Percentiles rank a stretch among this genome's conserved stretches.
Evolutionary conservation across 2,888 invertebrate genomes (phyloP).

Genomic region (Orthonevra nobilis): DNA sequence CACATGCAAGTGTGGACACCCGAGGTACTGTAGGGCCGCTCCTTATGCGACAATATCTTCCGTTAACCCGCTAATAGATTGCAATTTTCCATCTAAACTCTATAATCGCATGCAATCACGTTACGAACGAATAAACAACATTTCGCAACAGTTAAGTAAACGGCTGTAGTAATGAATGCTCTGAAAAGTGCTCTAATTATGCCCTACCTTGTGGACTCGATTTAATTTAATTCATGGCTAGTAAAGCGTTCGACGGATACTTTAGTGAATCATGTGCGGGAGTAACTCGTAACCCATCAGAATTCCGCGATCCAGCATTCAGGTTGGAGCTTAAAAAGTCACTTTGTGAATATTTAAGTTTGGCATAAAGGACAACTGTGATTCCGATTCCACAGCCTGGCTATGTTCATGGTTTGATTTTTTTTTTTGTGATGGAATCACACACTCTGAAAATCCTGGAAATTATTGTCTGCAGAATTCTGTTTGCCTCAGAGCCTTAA

Average conservation of each 20-base stretch:
- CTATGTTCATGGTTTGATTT: constrained; percentile 7
- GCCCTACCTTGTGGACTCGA: constrained; percentile 5
- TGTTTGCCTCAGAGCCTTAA: constrained; percentile 24
- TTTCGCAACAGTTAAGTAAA: constrained; percentile 18
- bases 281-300: no score
- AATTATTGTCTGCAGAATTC: constrained; percentile 48
- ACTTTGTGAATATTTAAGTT: constrained; percentile 61
- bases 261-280: no score
- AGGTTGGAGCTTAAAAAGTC: constrained; percentile 59
- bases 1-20: no score
- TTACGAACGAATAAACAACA: constrained; percentile 43
- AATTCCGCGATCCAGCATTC: no score
- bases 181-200: constrained; percentile 18
- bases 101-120: constrained; percentile 47
- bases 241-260: background rate
- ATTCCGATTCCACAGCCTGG: background rate
- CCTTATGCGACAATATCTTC: no score
- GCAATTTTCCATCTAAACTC: constrained; percentile 10
- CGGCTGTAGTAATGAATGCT: constrained; percentile 6
- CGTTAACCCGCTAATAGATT: no score
- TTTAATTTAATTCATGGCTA: constrained; percentile 16
- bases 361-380: constrained; percentile 22
- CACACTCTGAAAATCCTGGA: constrained; percentile 53
- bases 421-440: no score
- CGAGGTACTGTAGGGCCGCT: background rate